phyloP scores from a whole-genome alignment of 2,113 vertebrate genomes.

The Delphinapterus leucas region DNA sequence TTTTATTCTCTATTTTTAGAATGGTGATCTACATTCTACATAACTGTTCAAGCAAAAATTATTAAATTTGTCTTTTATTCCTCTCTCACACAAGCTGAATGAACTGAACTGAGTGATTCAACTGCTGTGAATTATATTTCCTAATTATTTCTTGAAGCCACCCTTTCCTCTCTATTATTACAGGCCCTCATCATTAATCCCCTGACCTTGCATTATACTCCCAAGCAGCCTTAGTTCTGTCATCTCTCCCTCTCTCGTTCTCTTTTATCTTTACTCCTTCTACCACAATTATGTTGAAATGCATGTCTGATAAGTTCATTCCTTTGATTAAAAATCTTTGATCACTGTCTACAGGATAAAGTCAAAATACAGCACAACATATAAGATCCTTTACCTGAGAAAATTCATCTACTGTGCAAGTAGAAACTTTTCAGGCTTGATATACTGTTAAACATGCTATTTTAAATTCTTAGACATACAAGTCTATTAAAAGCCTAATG shows the following conservation, averaged over 20 bases:
- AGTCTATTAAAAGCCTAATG: neutral
- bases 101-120: neutral
- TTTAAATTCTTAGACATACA: neutral
- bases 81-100: neutral
- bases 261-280: neutral
- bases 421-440: neutral
- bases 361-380: neutral
- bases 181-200: neutral
- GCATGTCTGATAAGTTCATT: neutral
- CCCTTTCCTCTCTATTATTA: neutral
- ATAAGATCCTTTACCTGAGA: neutral
- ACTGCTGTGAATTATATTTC: neutral
- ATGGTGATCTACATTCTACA: neutral
- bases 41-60: neutral
- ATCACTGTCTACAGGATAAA: neutral
- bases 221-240: neutral
- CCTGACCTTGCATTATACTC: neutral
- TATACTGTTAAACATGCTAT: neutral
- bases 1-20: neutral
- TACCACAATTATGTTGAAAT: neutral
- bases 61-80: neutral
- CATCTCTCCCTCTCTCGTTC: neutral
- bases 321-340: neutral
- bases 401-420: neutral
- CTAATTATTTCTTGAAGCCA: neutral